Evolutionary conservation across 2,888 invertebrate species (phyloP).

Genomic region (Macrosiphum euphorbiae): DNA sequence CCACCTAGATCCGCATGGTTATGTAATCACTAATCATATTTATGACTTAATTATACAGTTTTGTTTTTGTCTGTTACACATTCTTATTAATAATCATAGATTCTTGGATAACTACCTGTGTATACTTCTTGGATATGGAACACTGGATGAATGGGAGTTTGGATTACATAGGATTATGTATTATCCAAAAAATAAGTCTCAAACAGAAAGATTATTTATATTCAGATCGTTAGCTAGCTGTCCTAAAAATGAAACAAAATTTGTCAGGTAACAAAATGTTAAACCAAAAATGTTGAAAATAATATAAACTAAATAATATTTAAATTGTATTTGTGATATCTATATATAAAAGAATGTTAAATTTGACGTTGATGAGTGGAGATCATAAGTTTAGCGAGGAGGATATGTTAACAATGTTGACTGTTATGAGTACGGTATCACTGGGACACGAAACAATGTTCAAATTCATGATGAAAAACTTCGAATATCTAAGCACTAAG

Average conservation of each 20-base stretch:
- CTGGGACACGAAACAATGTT: constrained; percentile 60
- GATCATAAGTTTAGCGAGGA: constrained; percentile 60
- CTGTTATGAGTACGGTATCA: constrained; percentile 55
- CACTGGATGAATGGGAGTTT: constrained; percentile 85
- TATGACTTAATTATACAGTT: not conserved
- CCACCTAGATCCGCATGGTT: not conserved
- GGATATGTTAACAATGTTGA: constrained; percentile 62
- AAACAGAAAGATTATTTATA: constrained; percentile 82
- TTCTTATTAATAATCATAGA: constrained; percentile 70
- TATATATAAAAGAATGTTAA: constrained; percentile 51
- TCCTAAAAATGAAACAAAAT: constrained; percentile 80
- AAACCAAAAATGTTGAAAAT: not conserved
- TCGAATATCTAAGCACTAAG: constrained; percentile 60
- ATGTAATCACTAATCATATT: not conserved
- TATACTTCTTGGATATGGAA: constrained; percentile 86
- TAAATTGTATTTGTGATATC: constrained; percentile 3
- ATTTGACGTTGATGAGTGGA: constrained; percentile 57
- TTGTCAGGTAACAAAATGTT: constrained; percentile 72
- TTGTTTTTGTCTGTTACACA: constrained; percentile 17
- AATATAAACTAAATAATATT: not conserved
- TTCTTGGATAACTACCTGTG: constrained; percentile 83
- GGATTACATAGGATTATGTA: constrained; percentile 82
- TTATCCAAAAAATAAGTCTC: constrained; percentile 80
- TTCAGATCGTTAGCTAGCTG: constrained; percentile 85
- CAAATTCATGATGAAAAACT: constrained; percentile 60